phyloP scores from a whole-genome alignment of 1,140 invertebrate species.

The Anoplophora glabripennis region DNA sequence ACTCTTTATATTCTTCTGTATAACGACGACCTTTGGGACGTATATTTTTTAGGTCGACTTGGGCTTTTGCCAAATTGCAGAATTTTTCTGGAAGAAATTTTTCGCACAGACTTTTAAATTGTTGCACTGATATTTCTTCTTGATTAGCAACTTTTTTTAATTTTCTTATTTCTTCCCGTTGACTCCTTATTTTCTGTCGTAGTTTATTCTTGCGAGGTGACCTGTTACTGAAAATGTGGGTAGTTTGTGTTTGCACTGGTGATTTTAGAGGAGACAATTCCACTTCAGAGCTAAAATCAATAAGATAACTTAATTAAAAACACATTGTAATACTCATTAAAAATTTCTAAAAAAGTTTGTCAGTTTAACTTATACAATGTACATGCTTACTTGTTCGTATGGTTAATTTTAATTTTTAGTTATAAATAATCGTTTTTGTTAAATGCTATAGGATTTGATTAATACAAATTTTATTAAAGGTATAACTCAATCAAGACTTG shows the following conservation, averaged over 20 bases:
- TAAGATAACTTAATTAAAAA: too few species aligned
- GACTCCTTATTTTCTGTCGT: not conserved
- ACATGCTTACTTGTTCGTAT: too few species aligned
- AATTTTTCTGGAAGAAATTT: not conserved
- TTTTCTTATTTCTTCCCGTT: not conserved
- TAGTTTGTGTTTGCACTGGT: conserved; percentile 2
- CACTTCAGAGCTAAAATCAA: too few species aligned
- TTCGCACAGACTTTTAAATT: not conserved
- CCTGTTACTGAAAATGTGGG: not conserved
- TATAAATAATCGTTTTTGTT: too few species aligned
- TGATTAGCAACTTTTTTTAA: not conserved
- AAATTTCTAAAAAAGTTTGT: too few species aligned
- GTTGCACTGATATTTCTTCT: not conserved
- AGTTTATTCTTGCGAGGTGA: not conserved
- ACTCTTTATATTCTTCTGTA: not conserved
- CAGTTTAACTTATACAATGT: too few species aligned
- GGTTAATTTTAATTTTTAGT: too few species aligned
- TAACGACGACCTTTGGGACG: not conserved
- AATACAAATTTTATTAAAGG: too few species aligned
- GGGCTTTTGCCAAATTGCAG: not conserved
- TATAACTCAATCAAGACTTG: too few species aligned
- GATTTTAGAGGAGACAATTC: not conserved
- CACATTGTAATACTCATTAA: too few species aligned
- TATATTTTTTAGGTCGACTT: not conserved
- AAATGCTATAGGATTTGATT: too few species aligned